Percentiles rank a stretch among this genome's conserved stretches.
These are phyloP conservation scores for Papilio elwesi DNA, from an alignment of 2,888 invertebrate genomes.

Conservation along the genomic window DNA sequence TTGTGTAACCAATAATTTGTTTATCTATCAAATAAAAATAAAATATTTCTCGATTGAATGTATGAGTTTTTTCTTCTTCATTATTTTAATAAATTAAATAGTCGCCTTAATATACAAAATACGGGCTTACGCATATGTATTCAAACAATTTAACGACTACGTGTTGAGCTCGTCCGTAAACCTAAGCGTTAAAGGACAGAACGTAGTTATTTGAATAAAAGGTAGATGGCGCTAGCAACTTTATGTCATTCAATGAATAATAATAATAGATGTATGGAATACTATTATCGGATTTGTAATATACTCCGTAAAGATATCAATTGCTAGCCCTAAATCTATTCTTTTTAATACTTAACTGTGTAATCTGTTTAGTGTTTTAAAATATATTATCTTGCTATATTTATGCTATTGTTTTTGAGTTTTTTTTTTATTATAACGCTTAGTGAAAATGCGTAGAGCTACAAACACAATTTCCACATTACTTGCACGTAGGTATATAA, in stretches of 20 bases:
- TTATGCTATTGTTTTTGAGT: too few relatives aligned
- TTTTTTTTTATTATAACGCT: too few relatives aligned
- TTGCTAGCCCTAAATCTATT: too few relatives aligned
- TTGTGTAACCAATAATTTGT: neutral
- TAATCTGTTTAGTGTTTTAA: too few relatives aligned
- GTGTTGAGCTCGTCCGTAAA: neutral
- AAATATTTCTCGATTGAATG: neutral
- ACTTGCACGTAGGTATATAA: too few relatives aligned
- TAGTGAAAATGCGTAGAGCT: too few relatives aligned
- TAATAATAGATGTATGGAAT: too few relatives aligned
- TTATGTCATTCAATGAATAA: neutral
- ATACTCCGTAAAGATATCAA: too few relatives aligned
- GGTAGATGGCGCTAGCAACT: slow-evolving; percentile 25
- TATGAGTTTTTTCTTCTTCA: neutral
- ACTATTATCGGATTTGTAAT: too few relatives aligned
- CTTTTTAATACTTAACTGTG: too few relatives aligned
- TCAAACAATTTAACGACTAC: neutral
- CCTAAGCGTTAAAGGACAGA: slow-evolving; percentile 7
- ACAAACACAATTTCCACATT: too few relatives aligned
- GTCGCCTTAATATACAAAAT: neutral
- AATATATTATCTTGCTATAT: too few relatives aligned
- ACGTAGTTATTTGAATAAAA: neutral
- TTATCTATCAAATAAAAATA: neutral
- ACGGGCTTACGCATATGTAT: neutral
- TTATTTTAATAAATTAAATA: neutral